These are phyloP conservation scores for Tetragnatha versicolor DNA, from an alignment of 1,140 invertebrate species.

Conservation along the genomic window DNA sequence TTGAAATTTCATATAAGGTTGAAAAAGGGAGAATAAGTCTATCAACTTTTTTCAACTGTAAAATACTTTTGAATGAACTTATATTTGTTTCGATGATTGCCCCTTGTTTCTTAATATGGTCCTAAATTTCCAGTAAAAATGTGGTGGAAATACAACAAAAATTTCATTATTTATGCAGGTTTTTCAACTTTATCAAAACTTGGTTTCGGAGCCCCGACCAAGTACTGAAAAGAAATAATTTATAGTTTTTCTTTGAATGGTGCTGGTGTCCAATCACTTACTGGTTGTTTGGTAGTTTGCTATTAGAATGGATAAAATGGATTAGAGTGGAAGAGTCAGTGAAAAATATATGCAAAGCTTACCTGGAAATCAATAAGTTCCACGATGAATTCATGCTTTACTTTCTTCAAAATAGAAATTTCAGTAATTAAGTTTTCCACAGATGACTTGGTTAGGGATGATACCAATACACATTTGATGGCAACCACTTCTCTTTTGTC, in stretches of 20 bases:
- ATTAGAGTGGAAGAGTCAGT: no score
- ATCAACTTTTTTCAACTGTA: no score
- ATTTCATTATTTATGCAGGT: no score
- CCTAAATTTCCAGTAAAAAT: no score
- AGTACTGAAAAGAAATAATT: neutral
- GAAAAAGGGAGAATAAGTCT: no score
- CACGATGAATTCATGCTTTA: constrained; percentile 85
- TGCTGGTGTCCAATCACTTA: neutral
- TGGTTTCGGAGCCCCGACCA: neutral
- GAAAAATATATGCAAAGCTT: constrained; percentile 21
- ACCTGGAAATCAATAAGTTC: constrained; percentile 81
- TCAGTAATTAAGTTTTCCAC: constrained; percentile 85
- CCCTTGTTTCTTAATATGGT: no score
- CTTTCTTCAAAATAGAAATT: constrained; percentile 81
- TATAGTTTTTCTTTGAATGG: neutral
- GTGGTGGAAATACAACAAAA: no score
- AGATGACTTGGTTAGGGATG: constrained; percentile 75
- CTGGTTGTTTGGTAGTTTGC: no score
- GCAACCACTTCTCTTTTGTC: constrained; percentile 74
- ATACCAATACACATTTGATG: constrained; percentile 84
- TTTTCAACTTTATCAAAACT: neutral
- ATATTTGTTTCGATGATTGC: no score
- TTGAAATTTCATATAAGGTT: no score
- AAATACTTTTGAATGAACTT: no score
- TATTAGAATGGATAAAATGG: no score